These are phyloP conservation scores for Pseudococcus longispinus DNA, from an alignment of 2,888 invertebrate species.

Conservation along the genomic window DNA sequence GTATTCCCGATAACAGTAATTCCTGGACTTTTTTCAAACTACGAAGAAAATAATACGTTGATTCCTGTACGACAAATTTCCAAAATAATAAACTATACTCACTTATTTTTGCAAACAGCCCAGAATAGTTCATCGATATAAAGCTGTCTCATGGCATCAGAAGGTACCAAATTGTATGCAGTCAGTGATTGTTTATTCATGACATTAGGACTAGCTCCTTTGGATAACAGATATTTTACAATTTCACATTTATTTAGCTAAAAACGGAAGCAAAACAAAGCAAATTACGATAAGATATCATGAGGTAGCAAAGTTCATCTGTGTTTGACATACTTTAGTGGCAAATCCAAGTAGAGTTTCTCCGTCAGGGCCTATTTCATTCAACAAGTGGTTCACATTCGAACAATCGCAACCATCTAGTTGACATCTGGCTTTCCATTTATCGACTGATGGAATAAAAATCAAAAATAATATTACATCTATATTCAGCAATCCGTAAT, in stretches of 20 bases:
- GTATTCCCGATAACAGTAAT: background rate
- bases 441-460: background rate
- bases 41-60: background rate
- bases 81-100: constrained; percentile 59
- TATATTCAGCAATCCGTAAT: background rate
- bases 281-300: background rate
- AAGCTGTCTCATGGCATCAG: constrained; percentile 66
- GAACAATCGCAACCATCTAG: constrained; percentile 31
- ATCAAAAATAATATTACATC: background rate
- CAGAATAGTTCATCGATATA: constrained; percentile 70
- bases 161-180: constrained; percentile 66
- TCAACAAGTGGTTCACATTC: constrained; percentile 14
- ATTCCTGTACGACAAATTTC: background rate
- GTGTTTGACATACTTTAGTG: background rate
- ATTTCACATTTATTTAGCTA: constrained; percentile 68
- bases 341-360: constrained; percentile 9
- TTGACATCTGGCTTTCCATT: constrained; percentile 34
- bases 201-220: constrained; percentile 69
- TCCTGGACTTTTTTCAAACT: constrained; percentile 36
- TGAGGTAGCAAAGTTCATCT: background rate
- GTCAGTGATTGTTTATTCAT: constrained; percentile 68
- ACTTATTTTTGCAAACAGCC: constrained; percentile 71
- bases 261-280: too few species aligned
- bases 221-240: constrained; percentile 68
- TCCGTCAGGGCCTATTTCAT: constrained; percentile 25